Evolutionary conservation across 2,888 invertebrate species (phyloP).

Genomic region (Eupithecia tripunctaria): DNA sequence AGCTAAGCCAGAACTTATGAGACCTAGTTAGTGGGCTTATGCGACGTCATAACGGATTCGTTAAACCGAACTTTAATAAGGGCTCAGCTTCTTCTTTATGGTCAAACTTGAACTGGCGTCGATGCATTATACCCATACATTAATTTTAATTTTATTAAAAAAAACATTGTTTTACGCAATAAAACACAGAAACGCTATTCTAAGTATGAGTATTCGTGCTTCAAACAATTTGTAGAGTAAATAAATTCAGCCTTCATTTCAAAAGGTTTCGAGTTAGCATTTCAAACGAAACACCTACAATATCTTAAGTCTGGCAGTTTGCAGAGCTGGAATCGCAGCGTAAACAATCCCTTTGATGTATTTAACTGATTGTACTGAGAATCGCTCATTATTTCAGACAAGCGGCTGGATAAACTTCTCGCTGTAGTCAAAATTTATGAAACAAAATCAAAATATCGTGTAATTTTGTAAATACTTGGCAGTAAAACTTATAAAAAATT

Average conservation of each 20-base stretch:
- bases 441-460: not conserved
- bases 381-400: slow-evolving; percentile 10
- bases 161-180: not conserved
- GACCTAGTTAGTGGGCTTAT: too few relatives aligned
- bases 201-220: slow-evolving; percentile 39
- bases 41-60: too few relatives aligned
- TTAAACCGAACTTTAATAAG: too few relatives aligned
- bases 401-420: slow-evolving; percentile 14
- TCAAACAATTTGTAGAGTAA: slow-evolving; percentile 39
- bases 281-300: slow-evolving; percentile 50
- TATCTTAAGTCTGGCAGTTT: slow-evolving; percentile 47
- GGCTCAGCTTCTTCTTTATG: not conserved
- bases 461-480: not conserved
- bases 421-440: not conserved
- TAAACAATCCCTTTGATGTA: slow-evolving; percentile 60
- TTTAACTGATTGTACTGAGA: slow-evolving; percentile 44
- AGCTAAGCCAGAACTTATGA: too few relatives aligned
- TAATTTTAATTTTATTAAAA: not conserved
- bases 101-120: not conserved
- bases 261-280: slow-evolving; percentile 38
- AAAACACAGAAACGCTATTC: slow-evolving; percentile 13
- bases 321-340: slow-evolving; percentile 48
- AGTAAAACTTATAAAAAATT: not conserved
- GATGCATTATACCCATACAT: not conserved
- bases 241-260: slow-evolving; percentile 37